Conservation (phyloP, 1,140 invertebrate genomes). For the Leptopilina boulardi region DNA sequence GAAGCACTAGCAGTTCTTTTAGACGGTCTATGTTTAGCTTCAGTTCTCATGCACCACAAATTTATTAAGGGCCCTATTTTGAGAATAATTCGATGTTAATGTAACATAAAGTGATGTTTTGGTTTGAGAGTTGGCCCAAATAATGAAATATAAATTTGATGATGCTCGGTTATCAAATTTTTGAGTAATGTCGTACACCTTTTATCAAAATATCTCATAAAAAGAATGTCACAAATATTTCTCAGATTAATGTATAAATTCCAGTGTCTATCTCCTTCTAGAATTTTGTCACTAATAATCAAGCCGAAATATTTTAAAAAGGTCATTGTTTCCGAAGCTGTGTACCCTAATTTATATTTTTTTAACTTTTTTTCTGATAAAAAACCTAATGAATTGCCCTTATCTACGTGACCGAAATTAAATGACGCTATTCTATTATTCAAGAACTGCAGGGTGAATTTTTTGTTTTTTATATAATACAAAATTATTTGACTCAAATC, state of each 20-base stretch:
- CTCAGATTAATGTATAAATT: constrained; percentile 40
- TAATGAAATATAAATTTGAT: too few species aligned
- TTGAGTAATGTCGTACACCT: constrained; percentile 37
- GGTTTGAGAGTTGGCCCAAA: too few species aligned
- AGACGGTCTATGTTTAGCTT: too few species aligned
- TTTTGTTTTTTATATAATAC: constrained; percentile 36
- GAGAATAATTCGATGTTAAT: too few species aligned
- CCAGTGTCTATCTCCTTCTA: constrained; percentile 41
- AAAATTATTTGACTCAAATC: constrained; percentile 42
- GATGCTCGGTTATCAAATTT: constrained; percentile 39
- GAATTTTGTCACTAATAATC: constrained; percentile 47
- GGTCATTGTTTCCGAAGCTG: constrained; percentile 45
- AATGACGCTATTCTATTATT: constrained; percentile 31
- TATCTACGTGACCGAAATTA: constrained; percentile 40
- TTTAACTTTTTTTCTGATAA: constrained; percentile 42
- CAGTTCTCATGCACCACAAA: too few species aligned
- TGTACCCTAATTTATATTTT: constrained; percentile 44
- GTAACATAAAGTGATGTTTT: too few species aligned
- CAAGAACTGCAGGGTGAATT: constrained; percentile 37
- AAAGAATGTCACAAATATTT: constrained; percentile 39
- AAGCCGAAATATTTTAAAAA: constrained; percentile 47
- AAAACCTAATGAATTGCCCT: constrained; percentile 36
- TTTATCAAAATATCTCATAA: constrained; percentile 32
- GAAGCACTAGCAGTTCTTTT: too few species aligned
- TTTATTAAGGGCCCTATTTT: too few species aligned